Percentiles rank a stretch among this genome's conserved stretches.
Conservation (phyloP, 2,113 vertebrate species). For the Mesembrinibis cayennensis region DNA sequence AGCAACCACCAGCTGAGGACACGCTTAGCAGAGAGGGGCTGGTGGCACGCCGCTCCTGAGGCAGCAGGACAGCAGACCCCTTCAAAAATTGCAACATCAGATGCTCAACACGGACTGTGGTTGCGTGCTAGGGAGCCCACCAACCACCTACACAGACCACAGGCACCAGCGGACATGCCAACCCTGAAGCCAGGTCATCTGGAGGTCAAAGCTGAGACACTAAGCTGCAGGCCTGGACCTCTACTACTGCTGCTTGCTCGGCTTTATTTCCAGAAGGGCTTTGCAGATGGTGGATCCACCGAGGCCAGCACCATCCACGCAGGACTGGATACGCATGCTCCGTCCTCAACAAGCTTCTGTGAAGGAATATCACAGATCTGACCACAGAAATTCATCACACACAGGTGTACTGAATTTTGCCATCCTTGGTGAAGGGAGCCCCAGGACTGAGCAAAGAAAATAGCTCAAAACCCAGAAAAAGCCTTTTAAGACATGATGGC, state of each 20-base stretch:
- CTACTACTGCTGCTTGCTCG: background rate
- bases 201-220: background rate
- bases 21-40: background rate
- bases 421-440: background rate
- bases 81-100: background rate
- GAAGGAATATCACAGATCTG: background rate
- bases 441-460: background rate
- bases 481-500: background rate
- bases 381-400: background rate
- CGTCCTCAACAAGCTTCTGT: background rate
- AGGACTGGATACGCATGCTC: background rate
- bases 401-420: background rate
- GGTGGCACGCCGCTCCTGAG: background rate
- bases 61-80: background rate
- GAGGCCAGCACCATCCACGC: rapidly evolving
- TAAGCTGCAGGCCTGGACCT: background rate
- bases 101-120: rapidly evolving
- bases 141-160: rapidly evolving
- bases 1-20: background rate
- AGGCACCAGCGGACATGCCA: background rate
- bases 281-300: rapidly evolving
- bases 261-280: background rate
- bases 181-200: rapidly evolving
- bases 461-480: background rate
- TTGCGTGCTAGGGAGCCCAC: background rate